Evolutionary conservation across 1,140 invertebrate species (phyloP), one percentile per base, ranked within the genome.

Genomic region (Zaprionus taronus): DNA sequence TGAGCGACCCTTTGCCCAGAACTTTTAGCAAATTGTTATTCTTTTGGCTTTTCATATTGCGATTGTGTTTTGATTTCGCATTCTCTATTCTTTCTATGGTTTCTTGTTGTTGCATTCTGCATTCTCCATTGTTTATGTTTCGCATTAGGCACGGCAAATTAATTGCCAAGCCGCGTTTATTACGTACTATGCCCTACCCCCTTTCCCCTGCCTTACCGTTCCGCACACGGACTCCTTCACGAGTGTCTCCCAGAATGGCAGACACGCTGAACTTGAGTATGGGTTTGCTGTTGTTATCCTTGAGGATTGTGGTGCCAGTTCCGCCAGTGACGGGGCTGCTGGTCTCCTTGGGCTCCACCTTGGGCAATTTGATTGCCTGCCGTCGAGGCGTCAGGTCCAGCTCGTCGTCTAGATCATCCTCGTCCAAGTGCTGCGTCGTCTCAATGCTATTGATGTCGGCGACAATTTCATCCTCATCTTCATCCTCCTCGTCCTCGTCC

Each of bases 181-280:
- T 75, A 64, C 66, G 63, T 75, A 68, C 44, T 63, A 28, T 36
- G 28, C 22, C 15, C n/a, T 20, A 22, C 6, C 22, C 26, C 68
- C 36, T 12, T 15, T 14, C 1, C 5, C 2, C 6, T 12, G 47
- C 9, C 92, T 93, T 92, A 94, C 93, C 93, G 85, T 91, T 93
- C 69, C 92, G 73, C 34, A 93, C 84, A 77, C 91, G 81, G 61
- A 93, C 79, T 91, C 94, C 89, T 87, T 94, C 77, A 6, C 92
- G 91, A 26, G 91, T 93, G 61, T 93, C 94, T n/a, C 96, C 96
- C 49, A 98, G 94, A 80, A 98, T 98, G 15, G 97, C 97, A 94
- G 96, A 97, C 64, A 98, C 97, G 94, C 97, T 98, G 93, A 98
- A 98, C 93, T 98, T 98, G 69, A 98, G 94, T 79, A 97, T 95